Conservation (phyloP, 2,888 invertebrate genomes). For the Alentia gelatinosa region DNA sequence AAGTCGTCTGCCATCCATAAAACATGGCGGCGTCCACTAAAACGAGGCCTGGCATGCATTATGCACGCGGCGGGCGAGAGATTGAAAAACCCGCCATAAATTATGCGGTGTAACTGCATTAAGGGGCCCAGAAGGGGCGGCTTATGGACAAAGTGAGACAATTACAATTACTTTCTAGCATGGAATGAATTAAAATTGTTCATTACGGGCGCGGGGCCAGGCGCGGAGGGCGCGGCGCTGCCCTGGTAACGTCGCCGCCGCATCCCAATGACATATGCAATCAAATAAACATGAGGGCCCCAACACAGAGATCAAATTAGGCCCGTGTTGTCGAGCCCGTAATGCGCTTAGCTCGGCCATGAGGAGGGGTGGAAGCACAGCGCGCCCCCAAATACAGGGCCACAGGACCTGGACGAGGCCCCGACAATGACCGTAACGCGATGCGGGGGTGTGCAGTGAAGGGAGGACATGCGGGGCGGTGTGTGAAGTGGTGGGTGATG, state of each 20-base stretch:
- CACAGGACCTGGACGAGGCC: no score
- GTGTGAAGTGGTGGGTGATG: background rate
- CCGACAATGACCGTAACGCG: background rate
- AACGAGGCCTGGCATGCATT: constrained; percentile 34
- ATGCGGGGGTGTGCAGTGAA: background rate
- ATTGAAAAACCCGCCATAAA: constrained; percentile 52
- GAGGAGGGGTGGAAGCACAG: background rate
- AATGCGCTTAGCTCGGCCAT: background rate
- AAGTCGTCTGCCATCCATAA: constrained; percentile 43
- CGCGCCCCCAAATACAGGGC: background rate
- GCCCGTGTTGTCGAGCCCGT: constrained; percentile 32
- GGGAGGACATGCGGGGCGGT: background rate
- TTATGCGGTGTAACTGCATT: constrained; percentile 55
- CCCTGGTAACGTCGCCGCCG: constrained; percentile 6
- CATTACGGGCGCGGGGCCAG: constrained; percentile 3
- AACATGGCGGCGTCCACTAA: constrained; percentile 8
- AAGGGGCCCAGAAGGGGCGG: background rate
- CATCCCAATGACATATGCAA: constrained; percentile 58
- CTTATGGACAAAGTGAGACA: constrained; percentile 55
- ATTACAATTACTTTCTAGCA: constrained; percentile 57
- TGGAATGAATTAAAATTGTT: constrained; percentile 54
- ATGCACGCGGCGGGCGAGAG: constrained; percentile 37
- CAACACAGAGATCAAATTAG: constrained; percentile 48
- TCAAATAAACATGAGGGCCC: constrained; percentile 54
- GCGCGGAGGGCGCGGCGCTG: background rate